Conservation (phyloP, 2,888 invertebrate species). For the Cataglyphis cursor region DNA sequence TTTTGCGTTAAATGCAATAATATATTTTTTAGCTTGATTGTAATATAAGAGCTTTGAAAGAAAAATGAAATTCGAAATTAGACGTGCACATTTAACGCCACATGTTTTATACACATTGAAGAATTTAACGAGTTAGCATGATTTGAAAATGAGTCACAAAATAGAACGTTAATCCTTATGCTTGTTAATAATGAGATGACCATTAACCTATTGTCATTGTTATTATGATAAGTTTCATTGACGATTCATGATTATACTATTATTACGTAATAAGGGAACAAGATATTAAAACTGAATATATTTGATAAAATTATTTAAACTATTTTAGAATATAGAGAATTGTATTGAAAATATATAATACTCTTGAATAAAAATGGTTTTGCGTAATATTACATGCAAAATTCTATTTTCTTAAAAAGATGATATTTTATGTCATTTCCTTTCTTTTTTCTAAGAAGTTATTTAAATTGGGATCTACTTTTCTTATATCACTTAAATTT, state of each 20-base stretch:
- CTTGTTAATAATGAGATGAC: background rate
- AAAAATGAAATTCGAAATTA: conserved; percentile 37
- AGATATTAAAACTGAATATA: background rate
- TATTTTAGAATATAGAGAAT: background rate
- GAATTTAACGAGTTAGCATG: background rate
- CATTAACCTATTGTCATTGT: background rate
- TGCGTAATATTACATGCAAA: background rate
- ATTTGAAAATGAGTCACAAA: background rate
- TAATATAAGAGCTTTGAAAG: conserved; percentile 7
- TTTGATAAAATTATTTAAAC: background rate
- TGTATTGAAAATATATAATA: background rate
- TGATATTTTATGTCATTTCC: background rate
- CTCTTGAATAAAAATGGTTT: background rate
- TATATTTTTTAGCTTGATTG: conserved; percentile 22
- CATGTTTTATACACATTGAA: background rate
- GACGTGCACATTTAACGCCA: conserved; percentile 7
- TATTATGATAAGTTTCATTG: background rate
- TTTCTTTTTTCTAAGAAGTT: conserved; percentile 2
- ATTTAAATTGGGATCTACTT: conserved; percentile 27
- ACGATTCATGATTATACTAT: background rate
- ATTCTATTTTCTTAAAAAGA: background rate
- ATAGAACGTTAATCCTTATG: background rate
- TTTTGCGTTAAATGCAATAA: conserved; percentile 10
- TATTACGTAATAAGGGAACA: background rate
- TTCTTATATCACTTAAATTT: background rate